Evolutionary conservation across 2,113 vertebrate species (phyloP).

Genomic region (Otis tarda): DNA sequence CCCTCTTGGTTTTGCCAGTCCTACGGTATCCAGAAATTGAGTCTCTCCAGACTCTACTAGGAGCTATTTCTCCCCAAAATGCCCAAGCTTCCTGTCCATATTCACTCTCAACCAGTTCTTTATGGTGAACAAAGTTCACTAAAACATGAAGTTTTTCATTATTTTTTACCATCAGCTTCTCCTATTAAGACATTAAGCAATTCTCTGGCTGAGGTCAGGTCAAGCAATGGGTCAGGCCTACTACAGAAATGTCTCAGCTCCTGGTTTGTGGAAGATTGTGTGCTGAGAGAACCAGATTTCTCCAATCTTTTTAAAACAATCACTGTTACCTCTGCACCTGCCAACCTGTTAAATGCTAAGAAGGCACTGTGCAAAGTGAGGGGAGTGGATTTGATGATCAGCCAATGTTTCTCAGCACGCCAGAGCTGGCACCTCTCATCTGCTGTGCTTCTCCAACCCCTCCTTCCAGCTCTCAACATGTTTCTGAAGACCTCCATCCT

Average conservation of each 20-base stretch:
- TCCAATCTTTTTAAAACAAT: not conserved
- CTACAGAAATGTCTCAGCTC: not conserved
- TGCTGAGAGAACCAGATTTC: not conserved
- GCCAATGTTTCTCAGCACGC: not conserved
- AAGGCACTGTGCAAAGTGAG: not conserved
- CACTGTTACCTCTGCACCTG: not conserved
- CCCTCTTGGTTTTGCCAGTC: not conserved
- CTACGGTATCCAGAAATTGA: not conserved
- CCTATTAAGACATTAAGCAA: not conserved
- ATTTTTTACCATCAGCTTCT: not conserved
- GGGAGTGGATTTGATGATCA: not conserved
- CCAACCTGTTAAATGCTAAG: not conserved
- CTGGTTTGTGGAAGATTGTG: not conserved
- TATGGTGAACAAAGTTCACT: not conserved
- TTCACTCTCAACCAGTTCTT: not conserved
- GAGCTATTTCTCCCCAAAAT: not conserved
- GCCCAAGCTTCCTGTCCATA: not conserved
- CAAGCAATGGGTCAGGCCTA: not conserved
- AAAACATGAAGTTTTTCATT: not conserved
- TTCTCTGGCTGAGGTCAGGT: not conserved
- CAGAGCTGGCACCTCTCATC: not conserved
- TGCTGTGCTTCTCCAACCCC: not conserved
- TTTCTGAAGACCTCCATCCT: not conserved
- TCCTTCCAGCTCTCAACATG: not conserved
- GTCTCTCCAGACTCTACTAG: not conserved